phyloP scores from a whole-genome alignment of 2,113 vertebrate genomes.

The Ictalurus punctatus region DNA sequence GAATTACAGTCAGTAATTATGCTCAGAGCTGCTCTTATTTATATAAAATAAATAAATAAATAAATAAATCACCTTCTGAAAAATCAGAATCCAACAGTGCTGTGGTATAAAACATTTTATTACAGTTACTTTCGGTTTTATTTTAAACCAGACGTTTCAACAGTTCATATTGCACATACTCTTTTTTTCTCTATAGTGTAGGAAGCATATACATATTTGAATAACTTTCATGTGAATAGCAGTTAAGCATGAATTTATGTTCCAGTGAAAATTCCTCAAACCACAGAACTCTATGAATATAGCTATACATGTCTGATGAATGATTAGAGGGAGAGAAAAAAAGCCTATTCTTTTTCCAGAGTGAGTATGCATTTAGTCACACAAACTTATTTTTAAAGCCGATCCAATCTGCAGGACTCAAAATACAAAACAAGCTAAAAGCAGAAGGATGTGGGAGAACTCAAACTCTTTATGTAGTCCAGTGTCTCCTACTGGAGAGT shows the following conservation, averaged over 20 bases:
- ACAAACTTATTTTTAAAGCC: neutral
- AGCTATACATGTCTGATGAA: conserved; percentile 32
- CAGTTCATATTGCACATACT: neutral
- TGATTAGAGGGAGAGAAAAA: conserved; percentile 22
- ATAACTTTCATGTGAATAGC: conserved; percentile 42
- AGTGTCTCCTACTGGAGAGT: conserved; percentile 51
- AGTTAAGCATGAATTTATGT: conserved; percentile 46
- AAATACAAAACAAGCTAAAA: conserved; percentile 21
- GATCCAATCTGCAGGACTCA: conserved; percentile 14
- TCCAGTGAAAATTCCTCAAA: conserved; percentile 39
- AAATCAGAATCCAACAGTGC: neutral
- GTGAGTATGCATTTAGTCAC: conserved; percentile 37
- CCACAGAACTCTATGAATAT: conserved; percentile 22
- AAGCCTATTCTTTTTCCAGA: conserved; percentile 30
- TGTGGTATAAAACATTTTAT: neutral
- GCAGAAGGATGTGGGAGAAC: neutral
- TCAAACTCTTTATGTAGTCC: conserved; percentile 18
- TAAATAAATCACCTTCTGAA: too few relatives aligned
- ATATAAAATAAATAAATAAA: neutral
- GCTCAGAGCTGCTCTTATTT: neutral
- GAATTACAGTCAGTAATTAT: neutral
- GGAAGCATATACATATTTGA: conserved; percentile 33
- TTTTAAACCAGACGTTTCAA: neutral
- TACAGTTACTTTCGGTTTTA: neutral
- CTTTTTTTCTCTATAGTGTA: neutral